Percentiles rank a stretch among this genome's conserved stretches.
Conservation (phyloP, 2,113 vertebrate genomes). For the Oceanodroma tethys region DNA sequence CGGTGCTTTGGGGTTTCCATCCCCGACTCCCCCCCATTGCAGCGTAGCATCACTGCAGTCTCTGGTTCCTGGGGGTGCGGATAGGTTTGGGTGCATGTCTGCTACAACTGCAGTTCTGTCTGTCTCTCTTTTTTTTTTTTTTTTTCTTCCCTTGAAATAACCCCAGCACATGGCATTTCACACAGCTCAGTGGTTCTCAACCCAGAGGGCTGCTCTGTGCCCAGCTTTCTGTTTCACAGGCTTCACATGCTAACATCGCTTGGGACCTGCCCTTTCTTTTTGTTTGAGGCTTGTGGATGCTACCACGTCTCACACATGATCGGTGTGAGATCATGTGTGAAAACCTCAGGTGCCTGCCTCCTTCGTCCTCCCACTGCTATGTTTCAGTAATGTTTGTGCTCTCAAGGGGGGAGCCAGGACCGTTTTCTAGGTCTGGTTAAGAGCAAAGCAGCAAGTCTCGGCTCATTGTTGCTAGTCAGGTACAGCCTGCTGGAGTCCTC, state of each 20-base stretch:
- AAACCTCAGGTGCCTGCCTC: neutral
- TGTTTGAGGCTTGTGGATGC: neutral
- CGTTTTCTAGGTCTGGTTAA: neutral
- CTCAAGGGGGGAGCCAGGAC: neutral
- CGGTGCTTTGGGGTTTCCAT: neutral
- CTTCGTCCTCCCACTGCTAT: neutral
- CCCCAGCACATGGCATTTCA: neutral
- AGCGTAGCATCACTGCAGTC: neutral
- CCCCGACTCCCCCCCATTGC: accelerated
- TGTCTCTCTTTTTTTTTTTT: too few relatives aligned
- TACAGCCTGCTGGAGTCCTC: neutral
- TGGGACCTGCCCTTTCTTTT: neutral
- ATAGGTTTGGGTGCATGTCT: neutral
- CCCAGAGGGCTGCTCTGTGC: neutral
- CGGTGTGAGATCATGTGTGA: too few relatives aligned
- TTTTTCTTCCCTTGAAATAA: neutral
- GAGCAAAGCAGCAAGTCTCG: neutral
- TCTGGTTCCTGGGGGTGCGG: neutral
- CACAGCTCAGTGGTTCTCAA: neutral
- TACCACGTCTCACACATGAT: accelerated
- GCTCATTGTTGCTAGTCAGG: neutral
- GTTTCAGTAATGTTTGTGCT: neutral
- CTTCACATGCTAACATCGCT: neutral
- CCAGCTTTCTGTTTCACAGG: neutral
- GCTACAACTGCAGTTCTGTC: neutral